phyloP scores from a whole-genome alignment of 2,888 invertebrate genomes.

The Choreutis nemorana region DNA sequence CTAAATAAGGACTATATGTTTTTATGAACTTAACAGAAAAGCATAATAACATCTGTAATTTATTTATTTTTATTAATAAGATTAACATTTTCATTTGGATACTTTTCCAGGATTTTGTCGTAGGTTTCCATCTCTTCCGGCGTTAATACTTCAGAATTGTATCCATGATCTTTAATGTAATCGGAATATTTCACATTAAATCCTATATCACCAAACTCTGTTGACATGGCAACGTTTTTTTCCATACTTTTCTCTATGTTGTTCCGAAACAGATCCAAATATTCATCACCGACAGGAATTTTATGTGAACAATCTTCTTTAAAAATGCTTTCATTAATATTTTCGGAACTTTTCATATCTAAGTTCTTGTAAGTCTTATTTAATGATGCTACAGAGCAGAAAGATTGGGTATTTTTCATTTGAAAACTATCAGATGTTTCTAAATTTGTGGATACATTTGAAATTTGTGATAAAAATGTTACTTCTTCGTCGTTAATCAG shows the following conservation, averaged over 20 bases:
- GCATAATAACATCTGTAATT: too few species aligned
- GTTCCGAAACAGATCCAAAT: slow-evolving; percentile 24
- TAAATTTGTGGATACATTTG: slow-evolving; percentile 13
- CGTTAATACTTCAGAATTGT: slow-evolving; percentile 12
- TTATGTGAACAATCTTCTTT: slow-evolving; percentile 11
- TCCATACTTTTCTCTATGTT: slow-evolving; percentile 6
- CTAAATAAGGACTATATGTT: too few species aligned
- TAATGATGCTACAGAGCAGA: slow-evolving; percentile 28
- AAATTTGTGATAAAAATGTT: slow-evolving; percentile 10
- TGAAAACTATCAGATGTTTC: slow-evolving; percentile 10
- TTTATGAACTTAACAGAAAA: too few species aligned
- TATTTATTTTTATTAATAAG: slow-evolving; percentile 12
- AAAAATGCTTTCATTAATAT: slow-evolving; percentile 7
- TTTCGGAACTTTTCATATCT: slow-evolving; percentile 33
- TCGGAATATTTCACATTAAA: slow-evolving; percentile 34
- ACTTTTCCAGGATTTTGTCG: slow-evolving; percentile 26
- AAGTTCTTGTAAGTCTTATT: slow-evolving; percentile 39
- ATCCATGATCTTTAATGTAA: slow-evolving; percentile 20
- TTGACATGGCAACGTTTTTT: slow-evolving; percentile 26
- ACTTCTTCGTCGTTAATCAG: slow-evolving; percentile 31
- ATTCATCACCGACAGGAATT: slow-evolving; percentile 26
- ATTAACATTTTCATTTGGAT: slow-evolving; percentile 30
- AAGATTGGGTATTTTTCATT: too few species aligned
- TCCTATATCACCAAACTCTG: slow-evolving; percentile 38
- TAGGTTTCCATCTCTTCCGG: slow-evolving; percentile 17